Conservation (phyloP, 1,140 invertebrate species). For the Trypoxylus dichotomus region DNA sequence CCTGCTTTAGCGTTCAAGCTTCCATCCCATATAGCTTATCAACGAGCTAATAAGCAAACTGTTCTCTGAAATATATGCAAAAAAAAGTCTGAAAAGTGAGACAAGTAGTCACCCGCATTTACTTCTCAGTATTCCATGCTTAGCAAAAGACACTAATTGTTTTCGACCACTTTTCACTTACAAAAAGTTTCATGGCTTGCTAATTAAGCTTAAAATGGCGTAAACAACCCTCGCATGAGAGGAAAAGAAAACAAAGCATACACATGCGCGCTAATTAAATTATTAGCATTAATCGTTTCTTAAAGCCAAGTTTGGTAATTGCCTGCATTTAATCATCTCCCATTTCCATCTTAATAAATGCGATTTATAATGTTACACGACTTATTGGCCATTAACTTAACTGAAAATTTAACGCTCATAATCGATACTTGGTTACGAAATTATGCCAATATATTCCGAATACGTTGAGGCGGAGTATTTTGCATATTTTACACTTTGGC, state of each 20-base stretch:
- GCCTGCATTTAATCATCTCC: neutral
- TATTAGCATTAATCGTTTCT: neutral
- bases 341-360: neutral
- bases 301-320: neutral
- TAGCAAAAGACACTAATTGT: no score
- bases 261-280: neutral
- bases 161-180: no score
- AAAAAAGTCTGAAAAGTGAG: no score
- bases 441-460: neutral
- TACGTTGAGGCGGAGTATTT: neutral
- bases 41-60: no score
- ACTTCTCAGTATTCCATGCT: no score
- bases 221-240: no score
- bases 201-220: no score
- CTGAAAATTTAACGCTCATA: constrained; percentile 3
- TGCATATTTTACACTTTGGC: neutral
- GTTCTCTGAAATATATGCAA: no score
- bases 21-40: no score
- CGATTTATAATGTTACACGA: neutral
- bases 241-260: neutral
- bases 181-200: no score
- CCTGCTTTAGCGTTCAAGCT: no score
- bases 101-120: no score
- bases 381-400: neutral
- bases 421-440: neutral